phyloP scores from a whole-genome alignment of 2,888 invertebrate species.

The Dilophus febrilis region DNA sequence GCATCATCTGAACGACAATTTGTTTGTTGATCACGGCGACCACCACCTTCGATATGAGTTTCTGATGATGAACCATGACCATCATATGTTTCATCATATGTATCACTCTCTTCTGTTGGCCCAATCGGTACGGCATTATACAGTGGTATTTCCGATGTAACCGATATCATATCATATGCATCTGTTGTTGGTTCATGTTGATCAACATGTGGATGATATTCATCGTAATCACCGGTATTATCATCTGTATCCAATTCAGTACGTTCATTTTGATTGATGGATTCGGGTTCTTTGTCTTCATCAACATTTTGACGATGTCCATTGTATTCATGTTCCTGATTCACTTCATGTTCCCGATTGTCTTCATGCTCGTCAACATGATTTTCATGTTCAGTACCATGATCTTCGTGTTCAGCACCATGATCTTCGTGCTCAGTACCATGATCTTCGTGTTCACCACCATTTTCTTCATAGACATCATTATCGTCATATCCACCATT shows the following conservation, averaged over 20 bases:
- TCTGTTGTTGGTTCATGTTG: too few species aligned
- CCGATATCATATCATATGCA: too few species aligned
- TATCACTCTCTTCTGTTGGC: background rate
- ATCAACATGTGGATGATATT: too few species aligned
- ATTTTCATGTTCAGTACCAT: background rate
- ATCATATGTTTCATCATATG: background rate
- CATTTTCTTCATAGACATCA: too few species aligned
- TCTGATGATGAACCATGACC: background rate
- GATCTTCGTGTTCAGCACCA: background rate
- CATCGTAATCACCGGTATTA: background rate
- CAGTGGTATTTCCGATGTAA: too few species aligned
- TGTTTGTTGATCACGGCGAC: background rate
- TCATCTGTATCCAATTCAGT: background rate
- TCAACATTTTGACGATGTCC: background rate
- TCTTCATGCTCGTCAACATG: background rate
- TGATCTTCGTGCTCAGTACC: background rate
- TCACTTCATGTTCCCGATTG: background rate
- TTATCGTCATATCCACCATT: too few species aligned
- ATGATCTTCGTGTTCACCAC: too few species aligned
- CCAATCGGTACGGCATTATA: too few species aligned
- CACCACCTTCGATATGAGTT: background rate
- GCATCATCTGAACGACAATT: conserved; percentile 23
- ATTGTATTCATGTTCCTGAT: background rate
- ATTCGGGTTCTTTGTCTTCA: too few species aligned
- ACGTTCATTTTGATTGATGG: background rate